Evolutionary conservation across 2,113 vertebrate genomes (phyloP), one percentile per base, ranked within the genome.

Genomic region (Scomber colias): DNA sequence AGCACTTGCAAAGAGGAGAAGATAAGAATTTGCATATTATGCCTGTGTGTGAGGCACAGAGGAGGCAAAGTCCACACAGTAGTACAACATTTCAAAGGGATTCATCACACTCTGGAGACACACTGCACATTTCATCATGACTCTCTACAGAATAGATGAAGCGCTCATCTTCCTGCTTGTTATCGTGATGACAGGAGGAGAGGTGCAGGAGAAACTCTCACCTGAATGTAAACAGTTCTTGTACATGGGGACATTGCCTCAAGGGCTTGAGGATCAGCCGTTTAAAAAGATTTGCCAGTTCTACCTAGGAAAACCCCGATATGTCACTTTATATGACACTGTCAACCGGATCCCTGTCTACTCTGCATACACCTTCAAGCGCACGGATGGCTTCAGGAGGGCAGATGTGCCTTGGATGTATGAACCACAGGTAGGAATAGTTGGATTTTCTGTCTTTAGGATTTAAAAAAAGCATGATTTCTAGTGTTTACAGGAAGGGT

Each of bases 321-420:
- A 83, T 31, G 56, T 91, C 61, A 94, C 91, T 5, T 77, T 91
- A 51, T 94, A 92, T 3, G 91, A 93, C 75, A 84, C 79, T 19
- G 46, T 79, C 56, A 81, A 5, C 75, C 91, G 70, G 69, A 84
- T 90, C 49, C 92, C 91, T 0, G 71, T 93, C 46, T 93, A 92
- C 19, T 92, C 92, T 15, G 92, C 90, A 0, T 93, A 92, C 82
- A 91, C 81, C 35, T 92, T 93, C 79, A 92, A 92, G 57, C 90
- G 88, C 57, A 92, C 91, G 0, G 90, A 92, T 2, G 92, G 92
- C 44, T 74, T 50, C 69, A 91, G 91, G 69, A 89, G 79, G 76
- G 85, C 75, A 0, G 90, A 92, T 9, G 89, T 86, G 27, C 88
- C 91, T 11, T 93, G 92, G 91, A 93, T 93, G 92, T 92, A 86